phyloP scores from a whole-genome alignment of 2,888 invertebrate genomes.

The Drosophila melanosoma region DNA sequence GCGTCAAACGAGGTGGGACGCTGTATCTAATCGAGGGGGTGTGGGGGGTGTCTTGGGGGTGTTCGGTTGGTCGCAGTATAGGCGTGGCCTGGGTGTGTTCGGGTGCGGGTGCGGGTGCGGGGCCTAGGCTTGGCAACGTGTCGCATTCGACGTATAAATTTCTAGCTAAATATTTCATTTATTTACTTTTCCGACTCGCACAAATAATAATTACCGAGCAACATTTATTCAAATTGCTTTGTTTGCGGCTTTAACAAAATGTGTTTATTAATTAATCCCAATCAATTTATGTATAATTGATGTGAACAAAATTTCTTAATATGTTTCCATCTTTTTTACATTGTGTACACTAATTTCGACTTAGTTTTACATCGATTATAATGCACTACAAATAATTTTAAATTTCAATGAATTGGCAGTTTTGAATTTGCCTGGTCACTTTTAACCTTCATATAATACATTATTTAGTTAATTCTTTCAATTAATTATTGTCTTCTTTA shows the following conservation, averaged over 20 bases:
- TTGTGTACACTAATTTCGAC: background rate
- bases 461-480: constrained; percentile 22
- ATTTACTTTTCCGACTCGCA: constrained; percentile 55
- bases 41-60: background rate
- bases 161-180: constrained; percentile 74
- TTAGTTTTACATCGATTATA: constrained; percentile 23
- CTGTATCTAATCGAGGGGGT: background rate
- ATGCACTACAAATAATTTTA: background rate
- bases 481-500: constrained; percentile 2
- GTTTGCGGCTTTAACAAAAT: constrained; percentile 28
- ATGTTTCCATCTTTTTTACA: background rate
- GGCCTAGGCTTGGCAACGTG: constrained; percentile 70
- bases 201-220: constrained; percentile 60
- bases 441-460: constrained; percentile 24
- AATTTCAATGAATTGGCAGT: background rate
- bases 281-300: constrained; percentile 71
- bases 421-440: background rate
- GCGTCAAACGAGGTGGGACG: constrained; percentile 57
- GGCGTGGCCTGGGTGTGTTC: constrained; percentile 46
- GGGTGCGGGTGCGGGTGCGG: constrained; percentile 39
- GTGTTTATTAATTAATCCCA: constrained; percentile 65
- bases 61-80: background rate
- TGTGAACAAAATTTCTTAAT: constrained; percentile 32
- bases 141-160: constrained; percentile 64
- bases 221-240: constrained; percentile 67